Conservation (phyloP, 2,797 vertebrate genomes). For the Picus viridis region DNA sequence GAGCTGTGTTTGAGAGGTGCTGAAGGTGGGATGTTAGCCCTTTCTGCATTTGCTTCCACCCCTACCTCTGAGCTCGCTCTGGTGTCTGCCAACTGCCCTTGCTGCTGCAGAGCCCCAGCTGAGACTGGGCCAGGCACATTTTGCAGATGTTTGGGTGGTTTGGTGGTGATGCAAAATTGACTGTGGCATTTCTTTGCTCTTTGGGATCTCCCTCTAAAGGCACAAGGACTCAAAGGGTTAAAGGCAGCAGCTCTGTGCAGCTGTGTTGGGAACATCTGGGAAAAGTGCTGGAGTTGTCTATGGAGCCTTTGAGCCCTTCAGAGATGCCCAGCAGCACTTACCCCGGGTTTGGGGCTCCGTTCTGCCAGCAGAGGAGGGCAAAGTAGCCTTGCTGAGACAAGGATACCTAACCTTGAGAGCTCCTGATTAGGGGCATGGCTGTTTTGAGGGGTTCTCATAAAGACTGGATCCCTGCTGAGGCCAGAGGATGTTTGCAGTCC, state of each 20-base stretch:
- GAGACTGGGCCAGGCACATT: neutral
- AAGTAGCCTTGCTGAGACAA: neutral
- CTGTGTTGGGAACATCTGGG: neutral
- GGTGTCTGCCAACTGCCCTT: neutral
- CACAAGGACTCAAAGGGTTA: neutral
- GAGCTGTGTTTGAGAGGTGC: neutral
- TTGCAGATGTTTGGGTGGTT: neutral
- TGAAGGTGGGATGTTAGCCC: neutral
- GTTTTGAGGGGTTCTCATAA: constrained; percentile 21
- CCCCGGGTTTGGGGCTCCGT: neutral
- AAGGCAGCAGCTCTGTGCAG: neutral
- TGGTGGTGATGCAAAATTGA: neutral
- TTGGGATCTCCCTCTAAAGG: neutral
- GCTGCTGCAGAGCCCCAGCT: neutral
- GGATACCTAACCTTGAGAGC: neutral
- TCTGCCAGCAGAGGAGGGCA: neutral
- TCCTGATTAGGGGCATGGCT: neutral
- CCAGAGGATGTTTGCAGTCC: neutral
- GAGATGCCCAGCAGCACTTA: neutral
- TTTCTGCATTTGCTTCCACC: neutral
- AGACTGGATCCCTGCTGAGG: neutral
- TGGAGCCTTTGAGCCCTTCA: neutral
- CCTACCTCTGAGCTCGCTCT: neutral
- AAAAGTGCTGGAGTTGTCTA: neutral
- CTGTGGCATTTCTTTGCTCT: neutral